These are phyloP conservation scores for Trichonephila clavipes DNA, from an alignment of 1,140 invertebrate species.

Conservation along the genomic window DNA sequence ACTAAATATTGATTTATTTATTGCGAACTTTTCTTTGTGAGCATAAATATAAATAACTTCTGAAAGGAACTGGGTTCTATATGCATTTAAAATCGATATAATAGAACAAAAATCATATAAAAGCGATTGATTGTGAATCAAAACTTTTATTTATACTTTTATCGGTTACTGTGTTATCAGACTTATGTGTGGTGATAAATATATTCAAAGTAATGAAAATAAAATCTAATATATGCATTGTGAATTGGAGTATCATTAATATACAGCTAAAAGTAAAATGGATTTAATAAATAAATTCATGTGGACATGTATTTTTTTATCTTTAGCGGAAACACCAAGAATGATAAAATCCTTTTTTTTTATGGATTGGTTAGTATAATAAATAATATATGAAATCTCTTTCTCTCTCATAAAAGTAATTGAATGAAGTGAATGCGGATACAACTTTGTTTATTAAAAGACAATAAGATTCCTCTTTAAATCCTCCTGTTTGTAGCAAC, in stretches of 20 bases:
- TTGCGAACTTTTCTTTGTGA: slow-evolving; percentile 62
- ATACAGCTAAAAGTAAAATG: not conserved
- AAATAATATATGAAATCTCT: too few relatives aligned
- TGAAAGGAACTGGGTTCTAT: not conserved
- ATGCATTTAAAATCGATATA: slow-evolving; percentile 53
- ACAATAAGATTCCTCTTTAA: too few relatives aligned
- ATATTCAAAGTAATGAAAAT: not conserved
- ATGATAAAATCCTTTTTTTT: too few relatives aligned
- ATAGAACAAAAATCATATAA: not conserved
- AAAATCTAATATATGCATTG: not conserved
- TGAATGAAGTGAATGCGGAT: too few relatives aligned
- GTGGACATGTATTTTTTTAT: too few relatives aligned
- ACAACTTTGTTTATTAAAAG: too few relatives aligned
- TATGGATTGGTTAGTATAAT: too few relatives aligned
- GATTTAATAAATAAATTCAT: too few relatives aligned
- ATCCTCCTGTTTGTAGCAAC: too few relatives aligned
- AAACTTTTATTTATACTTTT: not conserved
- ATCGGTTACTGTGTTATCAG: not conserved
- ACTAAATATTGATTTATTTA: slow-evolving; percentile 74
- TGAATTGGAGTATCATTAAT: not conserved
- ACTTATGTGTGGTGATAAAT: not conserved
- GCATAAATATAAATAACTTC: slow-evolving; percentile 66
- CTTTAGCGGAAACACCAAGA: too few relatives aligned
- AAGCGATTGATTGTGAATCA: not conserved
- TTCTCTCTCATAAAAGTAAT: too few relatives aligned